A percentile compares a stretch with the other conserved stretches of the same genome.
Evolutionary conservation across 2,113 vertebrate genomes (phyloP).

Genomic region (Gnathonemus echidnorhynchus): DNA sequence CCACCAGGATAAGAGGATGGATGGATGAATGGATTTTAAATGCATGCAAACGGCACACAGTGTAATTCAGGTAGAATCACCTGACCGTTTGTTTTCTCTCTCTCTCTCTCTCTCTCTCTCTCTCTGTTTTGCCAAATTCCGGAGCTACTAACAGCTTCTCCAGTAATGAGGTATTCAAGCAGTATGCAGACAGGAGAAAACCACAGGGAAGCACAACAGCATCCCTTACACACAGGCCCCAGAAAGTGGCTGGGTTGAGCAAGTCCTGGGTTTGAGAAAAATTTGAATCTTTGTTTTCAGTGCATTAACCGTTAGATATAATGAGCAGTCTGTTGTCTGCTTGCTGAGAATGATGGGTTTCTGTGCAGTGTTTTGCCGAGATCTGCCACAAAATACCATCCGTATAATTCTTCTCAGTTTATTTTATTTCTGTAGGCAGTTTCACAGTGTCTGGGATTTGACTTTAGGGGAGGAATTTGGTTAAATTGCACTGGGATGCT

Average conservation of each 20-base stretch:
- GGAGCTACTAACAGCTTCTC: not conserved
- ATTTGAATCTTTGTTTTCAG: not conserved
- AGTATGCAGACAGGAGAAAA: conserved; percentile 3
- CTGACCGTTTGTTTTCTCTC: not conserved
- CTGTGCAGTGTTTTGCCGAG: not conserved
- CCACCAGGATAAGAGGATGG: not conserved
- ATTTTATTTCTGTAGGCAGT: not conserved
- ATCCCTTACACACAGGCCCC: not conserved
- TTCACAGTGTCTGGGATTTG: not conserved
- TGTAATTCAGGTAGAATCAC: not conserved
- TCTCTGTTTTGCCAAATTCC: not conserved
- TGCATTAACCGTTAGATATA: not conserved
- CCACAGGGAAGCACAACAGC: not conserved
- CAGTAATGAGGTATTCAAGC: not conserved
- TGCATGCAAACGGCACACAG: not conserved
- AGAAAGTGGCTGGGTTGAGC: not conserved
- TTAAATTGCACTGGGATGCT: not conserved
- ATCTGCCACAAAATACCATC: not conserved
- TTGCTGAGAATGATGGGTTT: not conserved
- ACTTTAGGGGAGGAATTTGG: conserved; percentile 1
- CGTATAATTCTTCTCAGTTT: not conserved
- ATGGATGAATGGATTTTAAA: not conserved
- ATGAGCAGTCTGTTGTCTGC: conserved; percentile 9
- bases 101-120: not conserved
- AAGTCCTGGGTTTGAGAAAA: not conserved